A percentile compares a stretch with the other conserved stretches of the same genome.
phyloP scores from a whole-genome alignment of 2,113 vertebrate genomes.

The Embiotoca jacksoni region DNA sequence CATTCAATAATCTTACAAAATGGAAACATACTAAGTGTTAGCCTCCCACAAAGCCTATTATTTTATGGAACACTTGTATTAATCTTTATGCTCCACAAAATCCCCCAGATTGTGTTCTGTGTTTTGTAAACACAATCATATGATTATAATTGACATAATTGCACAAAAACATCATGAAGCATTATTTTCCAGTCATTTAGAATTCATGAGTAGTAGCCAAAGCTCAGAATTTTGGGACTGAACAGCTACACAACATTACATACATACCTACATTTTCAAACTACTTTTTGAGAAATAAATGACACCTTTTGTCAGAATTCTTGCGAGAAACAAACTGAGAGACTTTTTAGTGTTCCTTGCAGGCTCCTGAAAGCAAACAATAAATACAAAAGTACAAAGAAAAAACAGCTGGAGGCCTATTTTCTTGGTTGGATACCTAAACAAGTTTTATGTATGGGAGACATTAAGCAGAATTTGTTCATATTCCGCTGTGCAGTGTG shows the following conservation, averaged over 20 bases:
- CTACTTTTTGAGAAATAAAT: no score
- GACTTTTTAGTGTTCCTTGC: neutral
- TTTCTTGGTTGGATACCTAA: no score
- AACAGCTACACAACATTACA: no score
- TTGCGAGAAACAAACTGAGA: no score
- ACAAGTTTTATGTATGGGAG: neutral
- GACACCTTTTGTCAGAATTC: no score
- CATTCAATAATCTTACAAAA: neutral
- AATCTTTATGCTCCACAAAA: constrained; percentile 12
- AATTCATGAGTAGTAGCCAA: neutral
- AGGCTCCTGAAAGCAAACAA: neutral
- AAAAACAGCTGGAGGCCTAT: neutral
- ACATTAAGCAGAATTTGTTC: neutral
- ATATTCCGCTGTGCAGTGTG: constrained; percentile 72
- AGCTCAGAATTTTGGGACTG: no score
- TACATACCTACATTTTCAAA: no score
- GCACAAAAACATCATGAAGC: no score
- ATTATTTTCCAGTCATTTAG: neutral
- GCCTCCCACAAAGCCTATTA: neutral
- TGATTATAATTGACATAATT: constrained; percentile 16
- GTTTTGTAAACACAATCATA: constrained; percentile 29
- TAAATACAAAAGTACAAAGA: no score
- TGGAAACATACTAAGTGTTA: neutral
- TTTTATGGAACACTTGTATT: neutral
- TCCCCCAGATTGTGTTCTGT: neutral